These are phyloP conservation scores for Salvelinus alpinus DNA, from an alignment of 2,113 vertebrate species.

Conservation along the genomic window DNA sequence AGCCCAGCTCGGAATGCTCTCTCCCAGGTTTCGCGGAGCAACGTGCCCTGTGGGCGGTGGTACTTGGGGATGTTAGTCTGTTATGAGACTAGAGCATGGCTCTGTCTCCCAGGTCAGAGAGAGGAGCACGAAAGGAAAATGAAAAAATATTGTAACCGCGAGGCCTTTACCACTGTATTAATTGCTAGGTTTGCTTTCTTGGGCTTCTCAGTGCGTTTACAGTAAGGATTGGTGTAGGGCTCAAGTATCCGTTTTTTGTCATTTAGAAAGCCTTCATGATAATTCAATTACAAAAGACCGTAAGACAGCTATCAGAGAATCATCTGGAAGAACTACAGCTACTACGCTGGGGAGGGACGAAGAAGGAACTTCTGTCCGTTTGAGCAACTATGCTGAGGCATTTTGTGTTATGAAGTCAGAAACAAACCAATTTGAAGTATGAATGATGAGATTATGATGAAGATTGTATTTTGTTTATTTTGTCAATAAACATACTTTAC, in stretches of 20 bases:
- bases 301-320: constrained; percentile 7
- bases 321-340: background rate
- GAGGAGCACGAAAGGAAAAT: constrained; percentile 6
- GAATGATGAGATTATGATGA: no score
- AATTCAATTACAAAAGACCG: constrained; percentile 28
- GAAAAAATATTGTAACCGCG: constrained; percentile 33
- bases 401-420: no score
- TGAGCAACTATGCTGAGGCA: background rate
- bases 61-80: background rate
- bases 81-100: constrained; percentile 23
- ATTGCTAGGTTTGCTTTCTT: constrained; percentile 2
- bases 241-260: background rate
- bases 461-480: no score
- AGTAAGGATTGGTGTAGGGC: constrained; percentile 15
- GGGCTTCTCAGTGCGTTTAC: constrained; percentile 24
- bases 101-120: constrained; percentile 19
- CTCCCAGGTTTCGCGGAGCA: background rate
- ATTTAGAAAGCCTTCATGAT: constrained; percentile 11
- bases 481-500: no score
- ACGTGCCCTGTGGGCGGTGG: background rate
- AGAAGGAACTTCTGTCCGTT: background rate
- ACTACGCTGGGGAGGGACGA: background rate
- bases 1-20: background rate
- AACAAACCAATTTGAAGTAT: background rate
- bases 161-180: constrained; percentile 16